Evolutionary conservation across 1,140 invertebrate species (phyloP).

Genomic region (Streblospio benedicti): DNA sequence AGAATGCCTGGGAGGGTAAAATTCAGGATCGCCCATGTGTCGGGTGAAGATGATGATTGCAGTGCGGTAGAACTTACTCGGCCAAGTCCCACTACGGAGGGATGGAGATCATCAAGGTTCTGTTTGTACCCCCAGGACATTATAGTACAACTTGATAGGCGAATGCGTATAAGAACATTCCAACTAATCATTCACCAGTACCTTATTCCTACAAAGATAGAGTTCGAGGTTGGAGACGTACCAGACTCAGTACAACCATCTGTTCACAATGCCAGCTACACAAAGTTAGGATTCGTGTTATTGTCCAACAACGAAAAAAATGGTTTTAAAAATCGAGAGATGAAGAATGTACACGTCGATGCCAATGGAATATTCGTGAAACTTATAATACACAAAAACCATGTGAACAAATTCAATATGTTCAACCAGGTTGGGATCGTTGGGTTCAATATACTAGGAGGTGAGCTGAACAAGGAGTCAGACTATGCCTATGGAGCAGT

Average conservation of each 20-base stretch:
- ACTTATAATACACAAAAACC: conserved; percentile 71
- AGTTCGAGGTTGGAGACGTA: conserved; percentile 49
- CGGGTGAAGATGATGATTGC: conserved; percentile 74
- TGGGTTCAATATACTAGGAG: conserved; percentile 58
- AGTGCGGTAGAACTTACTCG: conserved; percentile 73
- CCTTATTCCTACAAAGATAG: conserved; percentile 58
- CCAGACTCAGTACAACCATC: conserved; percentile 31
- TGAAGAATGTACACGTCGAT: conserved; percentile 73
- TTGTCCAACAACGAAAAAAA: conserved; percentile 72
- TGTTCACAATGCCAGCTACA: conserved; percentile 46
- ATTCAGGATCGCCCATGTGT: conserved; percentile 47
- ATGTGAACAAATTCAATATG: conserved; percentile 63
- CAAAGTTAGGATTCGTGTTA: conserved; percentile 59
- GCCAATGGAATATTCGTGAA: conserved; percentile 74
- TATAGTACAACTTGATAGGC: conserved; percentile 66
- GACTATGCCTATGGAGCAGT: too few relatives aligned
- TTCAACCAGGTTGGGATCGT: conserved; percentile 63
- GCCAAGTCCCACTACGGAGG: conserved; percentile 78
- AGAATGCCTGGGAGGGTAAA: conserved; percentile 48
- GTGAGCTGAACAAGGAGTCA: conserved; percentile 42
- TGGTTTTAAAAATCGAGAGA: conserved; percentile 71
- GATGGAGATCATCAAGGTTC: conserved; percentile 72
- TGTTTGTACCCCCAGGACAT: conserved; percentile 79
- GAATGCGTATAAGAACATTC: conserved; percentile 69
- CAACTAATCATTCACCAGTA: conserved; percentile 86